Evolutionary conservation across 2,113 vertebrate genomes (phyloP).

Genomic region (Gymnarchus niloticus): DNA sequence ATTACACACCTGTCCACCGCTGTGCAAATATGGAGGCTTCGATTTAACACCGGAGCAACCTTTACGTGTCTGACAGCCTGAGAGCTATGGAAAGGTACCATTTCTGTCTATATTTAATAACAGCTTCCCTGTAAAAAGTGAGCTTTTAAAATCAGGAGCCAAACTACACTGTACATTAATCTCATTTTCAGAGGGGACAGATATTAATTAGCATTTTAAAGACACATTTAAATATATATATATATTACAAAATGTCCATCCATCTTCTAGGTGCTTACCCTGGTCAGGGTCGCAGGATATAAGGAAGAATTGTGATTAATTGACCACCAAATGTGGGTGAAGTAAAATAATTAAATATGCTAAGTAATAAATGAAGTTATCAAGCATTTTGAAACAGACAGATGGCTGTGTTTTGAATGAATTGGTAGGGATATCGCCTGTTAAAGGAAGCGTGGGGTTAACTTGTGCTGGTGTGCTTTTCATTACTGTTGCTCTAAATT

Average conservation of each 20-base stretch:
- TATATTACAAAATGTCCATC: too few relatives aligned
- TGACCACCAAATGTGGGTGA: not conserved
- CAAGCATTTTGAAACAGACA: not conserved
- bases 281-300: too few relatives aligned
- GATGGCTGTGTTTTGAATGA: conserved; percentile 8
- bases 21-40: conserved; percentile 19
- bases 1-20: conserved; percentile 13
- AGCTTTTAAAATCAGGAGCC: not conserved
- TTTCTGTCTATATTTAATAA: not conserved
- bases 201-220: not conserved
- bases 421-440: not conserved
- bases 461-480: conserved; percentile 11
- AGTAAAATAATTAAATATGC: conserved; percentile 37
- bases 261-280: too few relatives aligned
- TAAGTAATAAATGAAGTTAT: not conserved
- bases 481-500: conserved; percentile 45
- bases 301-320: not conserved
- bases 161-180: not conserved
- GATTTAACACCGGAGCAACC: conserved; percentile 29
- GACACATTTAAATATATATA: not conserved
- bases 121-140: not conserved
- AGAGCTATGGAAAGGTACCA: not conserved
- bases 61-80: not conserved
- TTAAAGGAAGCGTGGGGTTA: not conserved
- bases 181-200: not conserved